phyloP scores from a whole-genome alignment of 1,140 invertebrate species.

The Drosophila nebulosa region DNA sequence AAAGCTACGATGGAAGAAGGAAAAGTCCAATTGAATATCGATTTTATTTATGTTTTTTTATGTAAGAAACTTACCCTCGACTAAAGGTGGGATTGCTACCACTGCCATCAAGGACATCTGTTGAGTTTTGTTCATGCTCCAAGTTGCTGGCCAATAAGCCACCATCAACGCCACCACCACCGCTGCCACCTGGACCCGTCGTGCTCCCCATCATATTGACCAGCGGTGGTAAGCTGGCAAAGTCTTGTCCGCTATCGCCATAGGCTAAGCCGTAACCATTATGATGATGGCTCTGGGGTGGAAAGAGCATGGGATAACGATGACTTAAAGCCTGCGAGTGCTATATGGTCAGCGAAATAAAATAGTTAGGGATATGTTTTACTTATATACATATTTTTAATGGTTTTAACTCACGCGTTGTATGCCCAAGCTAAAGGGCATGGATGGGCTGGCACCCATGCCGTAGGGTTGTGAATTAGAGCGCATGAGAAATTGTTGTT shows the following conservation, averaged over 20 bases:
- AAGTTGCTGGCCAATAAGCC: constrained; percentile 33
- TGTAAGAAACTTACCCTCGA: constrained; percentile 50
- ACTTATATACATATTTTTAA: constrained; percentile 2
- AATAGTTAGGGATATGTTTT: neutral
- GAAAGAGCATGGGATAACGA: constrained; percentile 72
- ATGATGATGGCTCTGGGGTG: constrained; percentile 32
- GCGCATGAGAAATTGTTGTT: constrained; percentile 57
- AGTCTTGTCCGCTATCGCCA: constrained; percentile 66
- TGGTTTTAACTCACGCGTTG: constrained; percentile 66
- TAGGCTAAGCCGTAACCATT: constrained; percentile 49
- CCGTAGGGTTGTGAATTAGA: constrained; percentile 50
- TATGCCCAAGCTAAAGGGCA: constrained; percentile 72
- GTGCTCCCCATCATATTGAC: constrained; percentile 67
- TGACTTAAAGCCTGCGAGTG: constrained; percentile 57
- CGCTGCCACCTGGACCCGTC: constrained; percentile 13
- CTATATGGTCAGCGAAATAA: constrained; percentile 28
- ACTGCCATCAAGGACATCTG: constrained; percentile 73
- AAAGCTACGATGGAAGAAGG: constrained; percentile 44
- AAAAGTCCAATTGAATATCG: neutral
- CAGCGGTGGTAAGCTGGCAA: constrained; percentile 73
- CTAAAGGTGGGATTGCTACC: constrained; percentile 73
- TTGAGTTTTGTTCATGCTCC: constrained; percentile 73
- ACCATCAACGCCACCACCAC: constrained; percentile 35
- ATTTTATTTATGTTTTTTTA: neutral
- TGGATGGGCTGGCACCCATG: constrained; percentile 32